Percentiles rank a stretch among this genome's conserved stretches.
phyloP scores from a whole-genome alignment of 2,113 vertebrate species.

The Megaceryle torquata region DNA sequence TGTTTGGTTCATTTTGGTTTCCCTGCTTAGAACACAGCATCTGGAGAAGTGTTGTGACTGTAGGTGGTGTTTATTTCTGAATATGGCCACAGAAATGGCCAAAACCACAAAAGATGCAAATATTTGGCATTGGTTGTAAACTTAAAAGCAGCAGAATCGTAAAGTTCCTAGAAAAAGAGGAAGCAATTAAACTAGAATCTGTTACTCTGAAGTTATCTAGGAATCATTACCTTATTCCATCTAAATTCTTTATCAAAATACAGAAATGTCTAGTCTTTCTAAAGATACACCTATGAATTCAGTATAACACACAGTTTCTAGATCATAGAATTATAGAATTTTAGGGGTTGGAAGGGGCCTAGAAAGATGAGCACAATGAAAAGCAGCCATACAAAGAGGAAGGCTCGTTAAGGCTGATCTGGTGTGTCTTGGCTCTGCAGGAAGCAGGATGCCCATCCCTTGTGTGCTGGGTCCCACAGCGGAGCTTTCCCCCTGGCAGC shows the following conservation, averaged over 20 bases:
- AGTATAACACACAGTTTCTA: not conserved
- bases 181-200: not conserved
- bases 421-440: not conserved
- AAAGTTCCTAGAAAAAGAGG: not conserved
- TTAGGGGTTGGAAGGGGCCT: too few relatives aligned
- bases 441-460: not conserved
- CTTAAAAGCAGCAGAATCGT: not conserved
- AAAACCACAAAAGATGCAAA: not conserved
- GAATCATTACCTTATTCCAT: not conserved
- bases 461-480: not conserved
- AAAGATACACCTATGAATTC: not conserved
- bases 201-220: not conserved
- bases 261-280: not conserved
- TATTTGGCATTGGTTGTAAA: not conserved
- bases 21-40: not conserved
- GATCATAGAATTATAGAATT: too few relatives aligned
- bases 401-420: not conserved
- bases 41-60: not conserved
- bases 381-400: not conserved
- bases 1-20: not conserved
- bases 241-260: not conserved
- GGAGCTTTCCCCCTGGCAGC: not conserved
- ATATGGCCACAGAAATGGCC: not conserved
- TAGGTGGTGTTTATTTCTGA: not conserved
- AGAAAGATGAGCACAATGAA: not conserved